Evolutionary conservation across 92 coral and sea anemone species (phyloP).

Genomic region (Virgularia gustaviana): DNA sequence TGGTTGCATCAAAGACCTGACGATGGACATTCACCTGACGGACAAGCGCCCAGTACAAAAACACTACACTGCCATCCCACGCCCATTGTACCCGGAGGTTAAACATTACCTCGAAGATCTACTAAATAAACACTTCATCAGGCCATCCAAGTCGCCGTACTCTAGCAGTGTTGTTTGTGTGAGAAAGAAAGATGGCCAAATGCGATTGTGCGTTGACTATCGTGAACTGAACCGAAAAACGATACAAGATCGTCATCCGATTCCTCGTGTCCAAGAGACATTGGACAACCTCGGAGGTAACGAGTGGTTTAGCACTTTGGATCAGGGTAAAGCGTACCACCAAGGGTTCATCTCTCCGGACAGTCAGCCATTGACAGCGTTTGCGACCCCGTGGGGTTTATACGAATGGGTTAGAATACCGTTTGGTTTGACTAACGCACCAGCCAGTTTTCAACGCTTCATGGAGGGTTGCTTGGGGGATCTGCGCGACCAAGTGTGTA

Average conservation of each 20-base stretch:
- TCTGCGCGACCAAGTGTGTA: conserved; percentile 38
- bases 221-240: conserved; percentile 42
- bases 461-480: conserved; percentile 53
- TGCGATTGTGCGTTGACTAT: conserved; percentile 46
- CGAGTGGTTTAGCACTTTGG: conserved; percentile 9
- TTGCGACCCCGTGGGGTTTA: conserved; percentile 20
- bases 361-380: conserved; percentile 30
- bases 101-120: conserved; percentile 44
- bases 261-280: conserved; percentile 33
- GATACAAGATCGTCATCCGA: conserved; percentile 44
- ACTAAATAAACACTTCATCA: conserved; percentile 52
- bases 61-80: conserved; percentile 42
- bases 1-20: conserved; percentile 42
- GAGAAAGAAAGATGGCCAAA: conserved; percentile 44
- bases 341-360: conserved; percentile 19
- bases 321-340: conserved; percentile 31
- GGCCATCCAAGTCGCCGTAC: conserved; percentile 43
- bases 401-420: conserved; percentile 46
- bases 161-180: conserved; percentile 42
- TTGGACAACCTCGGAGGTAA: conserved; percentile 41
- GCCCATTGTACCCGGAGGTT: conserved; percentile 55
- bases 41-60: conserved; percentile 51
- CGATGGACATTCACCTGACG: conserved; percentile 47
- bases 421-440: conserved; percentile 36
- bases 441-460: conserved; percentile 43